Base-by-base conservation (phyloP, 2,113 vertebrate genomes). In the Piaya cayana region DNA sequence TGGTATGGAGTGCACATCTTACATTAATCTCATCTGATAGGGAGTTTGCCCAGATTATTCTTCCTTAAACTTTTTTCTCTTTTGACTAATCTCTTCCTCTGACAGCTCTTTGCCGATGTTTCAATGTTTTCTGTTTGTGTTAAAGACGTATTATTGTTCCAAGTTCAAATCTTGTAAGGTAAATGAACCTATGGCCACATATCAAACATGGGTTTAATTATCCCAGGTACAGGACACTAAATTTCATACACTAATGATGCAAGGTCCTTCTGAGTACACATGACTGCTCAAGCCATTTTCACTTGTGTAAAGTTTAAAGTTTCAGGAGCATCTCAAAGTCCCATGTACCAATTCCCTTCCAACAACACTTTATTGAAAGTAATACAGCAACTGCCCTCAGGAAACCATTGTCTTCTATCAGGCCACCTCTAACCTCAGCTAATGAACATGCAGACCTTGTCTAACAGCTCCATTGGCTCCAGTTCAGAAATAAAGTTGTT, bases 401-500 rank as follows among this genome's bases (percentile, higher is more conserved):
- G 84, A 82, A 77, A 5, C 52, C 71, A 53, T 1, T 2, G 15
- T 47, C 32, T 92, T 62, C 74, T 60, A 12, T 6, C 14, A 78
- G 75, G 64, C 71, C 79, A 92, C 55, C 85, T 85, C 86, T 70
- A n/a, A 36, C 37, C 49, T 25, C 88, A 69, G 69, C 63, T 77
- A 39, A 63, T 6, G 42, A 76, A 67, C 68, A 32, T 1, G 9
- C 34, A 88, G 88, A 29, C 79, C 72, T 22, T 82, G 74, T 71
- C 63, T 26, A 11, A 39, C 59, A 50, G 55, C 86, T 92, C 68
- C 85, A 47, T 1, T 70, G 79, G 87, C 87, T 91, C 78, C 91
- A 76, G n/a, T 8, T 86, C 80, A 92, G 47, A 90, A 92, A 84
- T 6, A 45, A 93, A 92, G 62, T 70, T 82, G 71, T 72, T 90